These are phyloP conservation scores for Opisthocomus hoazin DNA, from an alignment of 2,113 vertebrate genomes.

Conservation along the genomic window DNA sequence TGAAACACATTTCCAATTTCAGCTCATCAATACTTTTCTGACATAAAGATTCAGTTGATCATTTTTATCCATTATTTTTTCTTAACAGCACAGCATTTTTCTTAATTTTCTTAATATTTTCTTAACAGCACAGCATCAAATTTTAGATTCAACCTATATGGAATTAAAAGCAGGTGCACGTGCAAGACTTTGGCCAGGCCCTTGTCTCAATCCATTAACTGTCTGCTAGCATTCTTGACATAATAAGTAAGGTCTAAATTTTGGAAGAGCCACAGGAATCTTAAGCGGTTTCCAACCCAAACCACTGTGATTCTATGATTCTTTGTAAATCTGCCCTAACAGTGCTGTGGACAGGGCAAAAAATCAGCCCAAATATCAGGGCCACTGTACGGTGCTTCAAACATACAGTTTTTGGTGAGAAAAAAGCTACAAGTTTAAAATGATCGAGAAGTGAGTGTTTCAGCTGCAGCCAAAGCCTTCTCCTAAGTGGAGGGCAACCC, in stretches of 20 bases:
- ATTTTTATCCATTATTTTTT: background rate
- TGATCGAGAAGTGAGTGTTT: background rate
- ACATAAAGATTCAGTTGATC: background rate
- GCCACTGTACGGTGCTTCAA: background rate
- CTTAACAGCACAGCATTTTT: background rate
- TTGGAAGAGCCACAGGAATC: background rate
- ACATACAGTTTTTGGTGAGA: background rate
- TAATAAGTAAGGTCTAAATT: background rate
- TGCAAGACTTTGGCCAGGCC: background rate
- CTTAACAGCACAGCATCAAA: background rate
- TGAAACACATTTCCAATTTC: background rate
- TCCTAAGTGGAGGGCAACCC: no score
- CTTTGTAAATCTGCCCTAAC: background rate
- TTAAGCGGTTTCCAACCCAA: background rate
- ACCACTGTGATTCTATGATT: background rate
- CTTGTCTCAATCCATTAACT: background rate
- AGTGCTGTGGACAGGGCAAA: background rate
- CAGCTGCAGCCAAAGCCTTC: background rate
- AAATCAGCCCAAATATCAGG: background rate
- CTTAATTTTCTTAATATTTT: no score
- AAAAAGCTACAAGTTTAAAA: background rate
- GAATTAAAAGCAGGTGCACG: background rate
- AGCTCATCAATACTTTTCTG: background rate
- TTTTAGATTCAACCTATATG: background rate
- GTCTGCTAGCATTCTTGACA: background rate